A percentile compares a stretch with the other conserved stretches of the same genome.
phyloP scores from a whole-genome alignment of 2,888 invertebrate species.

The Sepioteuthis lessoniana region DNA sequence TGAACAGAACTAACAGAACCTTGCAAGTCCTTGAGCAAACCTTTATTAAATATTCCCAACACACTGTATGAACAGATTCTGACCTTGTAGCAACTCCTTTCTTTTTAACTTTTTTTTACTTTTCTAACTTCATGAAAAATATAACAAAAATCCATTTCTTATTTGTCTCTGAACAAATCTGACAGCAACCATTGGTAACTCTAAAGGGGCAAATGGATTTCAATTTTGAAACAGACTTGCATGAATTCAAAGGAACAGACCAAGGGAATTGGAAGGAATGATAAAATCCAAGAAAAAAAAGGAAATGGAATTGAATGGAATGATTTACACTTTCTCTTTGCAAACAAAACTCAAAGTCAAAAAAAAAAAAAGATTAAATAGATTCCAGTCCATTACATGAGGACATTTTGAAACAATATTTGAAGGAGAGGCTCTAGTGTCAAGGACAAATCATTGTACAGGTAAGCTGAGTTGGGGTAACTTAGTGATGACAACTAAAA shows the following conservation, averaged over 20 bases:
- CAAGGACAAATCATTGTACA: no score
- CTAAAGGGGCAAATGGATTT: background rate
- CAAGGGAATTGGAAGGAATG: background rate
- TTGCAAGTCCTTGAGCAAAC: slow-evolving; percentile 7
- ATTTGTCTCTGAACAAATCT: background rate
- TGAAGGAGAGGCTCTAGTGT: no score
- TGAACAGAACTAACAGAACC: background rate
- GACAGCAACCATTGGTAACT: background rate
- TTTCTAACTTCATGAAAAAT: background rate
- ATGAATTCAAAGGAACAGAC: background rate
- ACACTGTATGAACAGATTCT: background rate
- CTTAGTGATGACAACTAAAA: no score
- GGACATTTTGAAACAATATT: background rate
- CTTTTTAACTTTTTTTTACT: no score
- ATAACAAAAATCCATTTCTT: background rate
- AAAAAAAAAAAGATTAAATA: no score
- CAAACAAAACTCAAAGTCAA: background rate
- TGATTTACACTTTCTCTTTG: background rate
- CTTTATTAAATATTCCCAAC: background rate
- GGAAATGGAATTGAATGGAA: background rate
- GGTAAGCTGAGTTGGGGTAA: no score
- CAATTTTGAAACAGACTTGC: slow-evolving; percentile 11
- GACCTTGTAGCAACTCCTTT: background rate
- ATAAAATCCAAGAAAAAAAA: background rate
- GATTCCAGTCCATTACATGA: background rate